phyloP scores from a whole-genome alignment of 1,140 invertebrate genomes.

The Ladona fulva region DNA sequence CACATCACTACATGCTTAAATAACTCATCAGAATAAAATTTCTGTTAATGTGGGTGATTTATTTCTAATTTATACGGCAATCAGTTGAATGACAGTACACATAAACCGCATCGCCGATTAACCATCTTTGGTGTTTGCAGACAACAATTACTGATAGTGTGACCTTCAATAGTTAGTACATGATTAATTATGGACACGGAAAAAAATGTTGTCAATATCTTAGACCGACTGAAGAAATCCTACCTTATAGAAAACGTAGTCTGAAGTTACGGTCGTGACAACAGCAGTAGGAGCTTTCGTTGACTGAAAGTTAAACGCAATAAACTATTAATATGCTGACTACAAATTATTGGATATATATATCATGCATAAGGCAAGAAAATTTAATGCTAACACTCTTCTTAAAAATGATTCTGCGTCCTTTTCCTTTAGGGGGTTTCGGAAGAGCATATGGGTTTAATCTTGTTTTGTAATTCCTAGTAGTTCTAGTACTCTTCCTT shows the following conservation, averaged over 20 bases:
- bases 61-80: too few relatives aligned
- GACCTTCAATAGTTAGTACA: too few relatives aligned
- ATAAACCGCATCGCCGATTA: too few relatives aligned
- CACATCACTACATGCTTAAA: too few relatives aligned
- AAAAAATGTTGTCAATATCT: slow-evolving; percentile 11
- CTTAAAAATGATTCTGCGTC: slow-evolving; percentile 69
- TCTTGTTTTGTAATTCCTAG: slow-evolving; percentile 45
- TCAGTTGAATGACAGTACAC: too few relatives aligned
- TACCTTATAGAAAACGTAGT: slow-evolving; percentile 75
- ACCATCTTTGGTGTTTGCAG: too few relatives aligned
- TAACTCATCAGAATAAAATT: too few relatives aligned
- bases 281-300: slow-evolving; percentile 70
- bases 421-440: slow-evolving; percentile 56
- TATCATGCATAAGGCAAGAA: neutral
- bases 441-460: slow-evolving; percentile 30
- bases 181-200: neutral
- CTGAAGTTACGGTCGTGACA: slow-evolving; percentile 67
- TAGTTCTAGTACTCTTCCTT: slow-evolving; percentile 44
- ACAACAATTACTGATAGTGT: too few relatives aligned
- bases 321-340: slow-evolving; percentile 1
- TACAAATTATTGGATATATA: slow-evolving; percentile 1
- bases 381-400: slow-evolving; percentile 45
- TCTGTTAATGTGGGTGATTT: too few relatives aligned
- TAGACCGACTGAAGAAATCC: slow-evolving; percentile 21
- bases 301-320: slow-evolving; percentile 39